Evolutionary conservation across 2,113 vertebrate species (phyloP), one percentile per base, ranked within the genome.

Genomic region (Nothobranchius furzeri): DNA sequence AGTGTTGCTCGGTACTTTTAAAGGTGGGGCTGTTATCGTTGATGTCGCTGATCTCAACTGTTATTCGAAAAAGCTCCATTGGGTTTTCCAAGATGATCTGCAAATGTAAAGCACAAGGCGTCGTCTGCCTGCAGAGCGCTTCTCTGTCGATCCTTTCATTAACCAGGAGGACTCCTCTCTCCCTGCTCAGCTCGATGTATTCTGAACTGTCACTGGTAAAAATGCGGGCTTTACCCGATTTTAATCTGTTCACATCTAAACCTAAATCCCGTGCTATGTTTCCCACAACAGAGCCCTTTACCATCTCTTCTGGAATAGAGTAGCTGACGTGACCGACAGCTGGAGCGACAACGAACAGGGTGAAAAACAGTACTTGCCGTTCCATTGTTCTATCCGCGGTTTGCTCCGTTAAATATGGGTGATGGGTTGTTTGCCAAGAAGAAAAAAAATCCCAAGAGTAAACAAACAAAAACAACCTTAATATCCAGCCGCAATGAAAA

Each of bases 221-320:
- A 35, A 94, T 85, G 17, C 86, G 85, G 12, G 89, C 75, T 71
- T 82, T 68, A 1, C 78, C 88, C 8, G 75, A 63, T 4, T 59
- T 75, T 4, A 93, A 56, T 7, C 90, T 78, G 56, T 68, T 87
- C 17, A 86, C 25, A 52, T 92, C 59, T 11, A 93, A 64, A 10
- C 85, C 89, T 30, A 95, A 72, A 81, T 93, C 90, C 45, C 83
- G 83, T 24, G 82, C 80, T 47, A 92, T 82, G 60, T 87, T 81
- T 9, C 92, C 90, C 2, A 93, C 76, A 1, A 93, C 82, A 36
- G 89, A 91, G 0, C 88, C 91, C 63, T 79, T 91, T 8, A 84
- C 51, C 78, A 92, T 56, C 81, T 94, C 92, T 71, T 94, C 93
- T 0, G 90, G 89, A 67, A 94, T 58, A 0, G 90, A 90, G 70